Evolutionary conservation across 2,113 vertebrate genomes (phyloP), one percentile per base, ranked within the genome.

Genomic region (Dromaius novaehollandiae): DNA sequence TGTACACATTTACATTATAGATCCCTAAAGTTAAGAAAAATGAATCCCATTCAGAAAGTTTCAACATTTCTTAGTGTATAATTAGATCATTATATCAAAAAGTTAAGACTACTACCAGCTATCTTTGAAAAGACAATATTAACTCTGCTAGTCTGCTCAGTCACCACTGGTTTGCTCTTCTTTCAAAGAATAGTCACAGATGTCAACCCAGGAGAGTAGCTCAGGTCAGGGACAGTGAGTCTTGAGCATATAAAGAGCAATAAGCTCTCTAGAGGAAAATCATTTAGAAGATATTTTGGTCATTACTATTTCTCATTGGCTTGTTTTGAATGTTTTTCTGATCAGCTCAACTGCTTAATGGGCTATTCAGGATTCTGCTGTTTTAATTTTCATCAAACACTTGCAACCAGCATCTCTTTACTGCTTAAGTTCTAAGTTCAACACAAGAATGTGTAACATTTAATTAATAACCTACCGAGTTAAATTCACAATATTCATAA

Each of bases 341-440:
- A 60, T 60, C 30, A 34, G 58, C 58, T 60, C 58, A 60, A 26
- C 32, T 19, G 18, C 32, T 60, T 12, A 60, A 60, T 60, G 58
- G 7, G 20, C 18, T 60, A 20, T 60, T 19, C 34, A 60, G 32
- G 12, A 51, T 78, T 88, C 15, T 60, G 11, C 42, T 78, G 6
- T 53, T 78, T 60, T 38, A 83, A 53, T 26, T 46, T 3, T 53
- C 7, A 53, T 28, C 32, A 20, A 20, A 34, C 55, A 58, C 14
- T n/a, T 15, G 4, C 24, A 78, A 60, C 2, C 4, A 70, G 6
- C 0, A 0, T 14, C 10, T 65, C n/a, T 22, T 56, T 22, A 42
- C 56, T 56, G 20, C 4, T 50, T 77, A 65, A 64, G 83, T 38
- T 42, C 17, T 51, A 64, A 38, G 3, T 58, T 74, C 11, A 66